Evolutionary conservation across 2,113 vertebrate species (phyloP), one percentile per base, ranked within the genome.

Genomic region (Aix galericulata): DNA sequence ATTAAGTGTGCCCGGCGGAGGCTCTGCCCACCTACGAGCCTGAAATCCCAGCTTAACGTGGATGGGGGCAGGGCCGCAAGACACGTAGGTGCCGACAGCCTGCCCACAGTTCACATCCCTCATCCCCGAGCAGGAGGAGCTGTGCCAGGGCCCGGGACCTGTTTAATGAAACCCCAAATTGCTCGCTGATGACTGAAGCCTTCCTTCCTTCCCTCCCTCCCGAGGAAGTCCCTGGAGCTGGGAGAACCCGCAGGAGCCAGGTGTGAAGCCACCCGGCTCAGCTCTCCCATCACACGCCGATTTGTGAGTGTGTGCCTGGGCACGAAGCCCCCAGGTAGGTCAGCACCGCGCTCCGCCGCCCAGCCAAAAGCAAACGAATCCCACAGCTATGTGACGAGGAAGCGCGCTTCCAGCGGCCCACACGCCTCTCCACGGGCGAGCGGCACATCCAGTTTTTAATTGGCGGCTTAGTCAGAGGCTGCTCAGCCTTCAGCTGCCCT

Each of bases 401-500:
- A 93, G 63, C 58, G 34, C 64, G 75, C 38, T 82, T 83, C 80
- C 80, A 95, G 53, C 17, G 84, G 69, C 79, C 84, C 86, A 72
- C 84, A 79, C 32, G 1, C 81, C 86, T 89, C 91, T 83, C 82
- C 79, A 66, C 7, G 16, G 75, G 82, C 59, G 92, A 96, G 95
- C 72, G 71, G 95, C 93, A 88, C 66, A 96, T 94, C 96, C 95
- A 95, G 96, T 95, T 96, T 91, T 94, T 94, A 97, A 97, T 92
- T 95, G 89, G 63, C 56, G 87, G 82, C 77, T 97, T 97, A 93
- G 80, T 95, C 93, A 96, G 82, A 89, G 68, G 77, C 64, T 0
- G 2, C 55, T 74, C 31, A 67, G 66, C 44, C 64, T 87, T 86
- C 79, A 93, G 59, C 77, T 94, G 86, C 88, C 67, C 74, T 92